Percentiles rank a stretch among this genome's conserved stretches.
These are phyloP conservation scores for Caenorhabditis angaria DNA, from an alignment of 2,888 invertebrate genomes.

Conservation along the genomic window DNA sequence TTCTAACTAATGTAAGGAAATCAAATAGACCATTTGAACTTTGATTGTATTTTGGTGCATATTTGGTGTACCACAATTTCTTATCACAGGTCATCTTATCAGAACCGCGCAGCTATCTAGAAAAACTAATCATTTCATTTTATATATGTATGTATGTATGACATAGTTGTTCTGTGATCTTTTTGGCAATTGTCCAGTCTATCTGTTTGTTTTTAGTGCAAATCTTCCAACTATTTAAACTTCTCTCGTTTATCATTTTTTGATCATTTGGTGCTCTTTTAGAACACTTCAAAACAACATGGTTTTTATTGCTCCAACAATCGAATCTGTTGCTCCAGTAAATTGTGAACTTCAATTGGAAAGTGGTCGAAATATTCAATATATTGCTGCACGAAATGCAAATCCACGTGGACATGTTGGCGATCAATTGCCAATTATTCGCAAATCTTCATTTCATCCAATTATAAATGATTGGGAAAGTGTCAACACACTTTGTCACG, in stretches of 20 bases:
- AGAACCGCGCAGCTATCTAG: too few species aligned
- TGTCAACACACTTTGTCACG: constrained; percentile 62
- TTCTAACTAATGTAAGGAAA: too few species aligned
- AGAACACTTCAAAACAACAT: constrained; percentile 14
- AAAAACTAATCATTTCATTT: not conserved
- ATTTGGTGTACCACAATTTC: not conserved
- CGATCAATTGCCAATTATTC: constrained; percentile 27
- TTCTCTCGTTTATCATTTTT: not conserved
- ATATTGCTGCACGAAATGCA: constrained; percentile 31
- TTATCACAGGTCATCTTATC: not conserved
- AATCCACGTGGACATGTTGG: constrained; percentile 32
- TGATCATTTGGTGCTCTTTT: not conserved
- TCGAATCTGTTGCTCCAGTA: constrained; percentile 34
- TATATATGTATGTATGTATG: not conserved
- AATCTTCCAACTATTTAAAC: not conserved
- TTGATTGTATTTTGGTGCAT: too few species aligned
- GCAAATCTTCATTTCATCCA: constrained; percentile 31
- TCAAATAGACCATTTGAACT: too few species aligned
- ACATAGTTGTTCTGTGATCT: not conserved
- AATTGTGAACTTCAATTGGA: constrained; percentile 57
- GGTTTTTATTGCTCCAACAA: constrained; percentile 46
- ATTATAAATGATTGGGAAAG: constrained; percentile 65
- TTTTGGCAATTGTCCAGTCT: too few species aligned
- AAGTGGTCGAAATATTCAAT: constrained; percentile 56
- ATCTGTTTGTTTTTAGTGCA: constrained; percentile 1